phyloP scores from a whole-genome alignment of 2,797 vertebrate genomes.

The Sebastolobus altivelis region DNA sequence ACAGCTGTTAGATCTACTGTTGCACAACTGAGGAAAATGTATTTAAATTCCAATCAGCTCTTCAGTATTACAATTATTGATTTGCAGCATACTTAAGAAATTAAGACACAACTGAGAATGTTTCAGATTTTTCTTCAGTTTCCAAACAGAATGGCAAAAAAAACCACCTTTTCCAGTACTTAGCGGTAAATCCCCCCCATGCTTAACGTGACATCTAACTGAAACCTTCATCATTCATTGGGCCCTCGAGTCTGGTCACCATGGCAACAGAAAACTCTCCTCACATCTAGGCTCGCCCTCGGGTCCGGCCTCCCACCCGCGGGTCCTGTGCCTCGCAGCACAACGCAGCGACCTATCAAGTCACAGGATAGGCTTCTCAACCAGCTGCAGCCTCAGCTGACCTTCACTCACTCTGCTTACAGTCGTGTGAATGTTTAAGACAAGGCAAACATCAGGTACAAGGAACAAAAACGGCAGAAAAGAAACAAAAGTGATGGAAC shows the following conservation, averaged over 20 bases:
- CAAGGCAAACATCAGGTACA: slow-evolving; percentile 29
- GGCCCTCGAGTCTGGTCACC: slow-evolving; percentile 37
- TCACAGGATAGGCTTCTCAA: slow-evolving; percentile 69
- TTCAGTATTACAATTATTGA: background rate
- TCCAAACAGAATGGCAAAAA: slow-evolving; percentile 7
- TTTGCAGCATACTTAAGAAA: slow-evolving; percentile 20
- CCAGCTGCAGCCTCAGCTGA: slow-evolving; percentile 47
- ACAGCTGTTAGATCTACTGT: background rate
- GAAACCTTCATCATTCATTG: slow-evolving; percentile 23
- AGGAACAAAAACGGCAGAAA: slow-evolving; percentile 23
- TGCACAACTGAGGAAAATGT: slow-evolving; percentile 5
- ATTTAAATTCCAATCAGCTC: background rate
- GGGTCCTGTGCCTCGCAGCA: slow-evolving; percentile 34
- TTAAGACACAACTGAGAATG: slow-evolving; percentile 35
- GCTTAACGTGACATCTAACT: slow-evolving; percentile 1
- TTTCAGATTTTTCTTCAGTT: slow-evolving; percentile 2
- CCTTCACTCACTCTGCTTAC: slow-evolving; percentile 23
- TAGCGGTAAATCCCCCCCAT: background rate
- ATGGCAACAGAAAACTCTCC: slow-evolving; percentile 45
- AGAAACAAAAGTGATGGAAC: background rate
- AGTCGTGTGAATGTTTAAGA: slow-evolving; percentile 27
- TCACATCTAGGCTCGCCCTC: background rate
- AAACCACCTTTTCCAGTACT: background rate
- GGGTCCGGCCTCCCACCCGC: slow-evolving; percentile 15
- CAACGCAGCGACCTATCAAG: slow-evolving; percentile 59